phyloP scores from a whole-genome alignment of 1,140 invertebrate species.

The Lepeophtheirus salmonis region DNA sequence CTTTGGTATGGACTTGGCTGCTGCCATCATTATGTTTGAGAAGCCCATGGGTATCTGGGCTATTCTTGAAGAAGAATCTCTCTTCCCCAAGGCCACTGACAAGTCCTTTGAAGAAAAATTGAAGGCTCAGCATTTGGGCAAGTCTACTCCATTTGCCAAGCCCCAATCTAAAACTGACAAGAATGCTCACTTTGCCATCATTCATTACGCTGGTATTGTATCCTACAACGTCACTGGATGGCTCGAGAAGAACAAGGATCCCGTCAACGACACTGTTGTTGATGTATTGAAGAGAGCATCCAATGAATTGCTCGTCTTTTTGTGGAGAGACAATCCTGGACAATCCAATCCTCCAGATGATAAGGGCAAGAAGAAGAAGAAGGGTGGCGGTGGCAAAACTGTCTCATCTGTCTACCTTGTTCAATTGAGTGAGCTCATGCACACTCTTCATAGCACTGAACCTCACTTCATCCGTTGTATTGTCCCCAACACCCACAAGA shows the following conservation, averaged over 20 bases:
- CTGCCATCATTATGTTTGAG: constrained; percentile 90
- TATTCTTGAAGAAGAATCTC: constrained; percentile 99
- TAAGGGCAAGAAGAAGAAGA: constrained; percentile 46
- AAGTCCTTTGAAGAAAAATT: constrained; percentile 94
- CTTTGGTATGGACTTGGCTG: constrained; percentile 90
- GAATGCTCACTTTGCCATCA: constrained; percentile 92
- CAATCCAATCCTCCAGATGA: constrained; percentile 44
- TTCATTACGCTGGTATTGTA: constrained; percentile 88
- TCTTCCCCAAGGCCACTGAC: constrained; percentile 99
- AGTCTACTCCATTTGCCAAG: constrained; percentile 89
- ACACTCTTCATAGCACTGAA: constrained; percentile 36
- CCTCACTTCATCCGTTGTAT: constrained; percentile 47
- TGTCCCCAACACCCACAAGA: constrained; percentile 44
- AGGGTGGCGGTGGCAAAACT: constrained; percentile 34
- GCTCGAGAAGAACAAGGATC: constrained; percentile 99
- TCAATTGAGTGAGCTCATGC: constrained; percentile 32
- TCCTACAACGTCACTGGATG: constrained; percentile 94
- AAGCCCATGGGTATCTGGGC: constrained; percentile 99
- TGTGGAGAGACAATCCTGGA: constrained; percentile 84
- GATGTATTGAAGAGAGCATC: constrained; percentile 84
- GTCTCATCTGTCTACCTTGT: constrained; percentile 81
- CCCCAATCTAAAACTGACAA: constrained; percentile 60
- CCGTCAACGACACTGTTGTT: constrained; percentile 93
- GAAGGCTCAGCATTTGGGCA: constrained; percentile 95
- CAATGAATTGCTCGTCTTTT: constrained; percentile 67